phyloP scores from a whole-genome alignment of 1,140 invertebrate genomes.

The Gryllus bimaculatus region DNA sequence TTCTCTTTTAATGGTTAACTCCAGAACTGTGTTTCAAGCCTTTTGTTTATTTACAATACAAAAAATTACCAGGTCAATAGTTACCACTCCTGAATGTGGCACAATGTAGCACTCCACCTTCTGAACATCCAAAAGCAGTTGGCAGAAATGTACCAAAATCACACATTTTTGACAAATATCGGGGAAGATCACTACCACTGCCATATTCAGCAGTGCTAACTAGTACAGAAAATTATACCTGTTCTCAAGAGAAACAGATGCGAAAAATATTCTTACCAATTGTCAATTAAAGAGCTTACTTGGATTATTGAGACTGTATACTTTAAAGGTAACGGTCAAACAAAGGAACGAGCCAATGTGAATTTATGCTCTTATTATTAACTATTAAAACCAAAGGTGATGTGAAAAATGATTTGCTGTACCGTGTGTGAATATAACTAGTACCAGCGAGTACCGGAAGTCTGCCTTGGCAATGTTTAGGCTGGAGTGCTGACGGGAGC shows the following conservation, averaged over 20 bases:
- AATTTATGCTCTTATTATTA: conserved; percentile 16
- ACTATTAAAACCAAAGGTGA: conserved; percentile 21
- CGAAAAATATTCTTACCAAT: not conserved
- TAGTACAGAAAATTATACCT: conserved; percentile 16
- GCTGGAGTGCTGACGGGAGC: conserved; percentile 23
- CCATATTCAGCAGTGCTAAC: conserved; percentile 22
- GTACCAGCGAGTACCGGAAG: conserved; percentile 22
- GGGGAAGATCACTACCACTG: conserved; percentile 6
- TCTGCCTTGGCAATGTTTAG: conserved; percentile 22
- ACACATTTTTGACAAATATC: not conserved
- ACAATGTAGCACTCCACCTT: conserved; percentile 4
- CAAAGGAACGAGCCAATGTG: conserved; percentile 8
- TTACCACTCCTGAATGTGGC: conserved; percentile 21
- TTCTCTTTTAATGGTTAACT: not conserved
- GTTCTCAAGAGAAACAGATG: not conserved
- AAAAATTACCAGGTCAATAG: conserved; percentile 9
- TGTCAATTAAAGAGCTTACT: not conserved
- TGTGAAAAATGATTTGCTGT: conserved; percentile 21
- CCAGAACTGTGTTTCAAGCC: not conserved
- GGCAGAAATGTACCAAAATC: not conserved
- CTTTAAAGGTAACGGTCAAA: not conserved
- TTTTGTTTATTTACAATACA: not conserved
- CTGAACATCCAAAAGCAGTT: not conserved
- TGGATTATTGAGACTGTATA: not conserved
- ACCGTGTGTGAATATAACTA: conserved; percentile 23